Evolutionary conservation across 2,113 vertebrate species (phyloP).

Genomic region (Perca fluviatilis): DNA sequence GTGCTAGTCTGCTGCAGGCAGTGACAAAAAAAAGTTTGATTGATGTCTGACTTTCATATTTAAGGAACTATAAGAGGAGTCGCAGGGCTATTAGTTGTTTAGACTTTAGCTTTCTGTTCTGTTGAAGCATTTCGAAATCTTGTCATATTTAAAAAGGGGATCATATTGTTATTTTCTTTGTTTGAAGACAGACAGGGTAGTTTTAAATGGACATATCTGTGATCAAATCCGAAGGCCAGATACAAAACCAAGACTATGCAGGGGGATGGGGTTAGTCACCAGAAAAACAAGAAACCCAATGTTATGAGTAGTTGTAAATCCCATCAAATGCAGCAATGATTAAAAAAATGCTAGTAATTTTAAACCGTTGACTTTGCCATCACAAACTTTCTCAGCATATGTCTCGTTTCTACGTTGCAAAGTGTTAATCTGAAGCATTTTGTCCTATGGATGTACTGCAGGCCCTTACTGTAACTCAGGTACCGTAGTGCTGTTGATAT

Average conservation of each 20-base stretch:
- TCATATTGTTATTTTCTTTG: neutral
- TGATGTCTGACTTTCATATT: constrained; percentile 19
- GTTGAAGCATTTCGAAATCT: neutral
- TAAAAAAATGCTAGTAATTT: constrained; percentile 11
- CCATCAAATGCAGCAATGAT: constrained; percentile 3
- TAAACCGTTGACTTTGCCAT: constrained; percentile 41
- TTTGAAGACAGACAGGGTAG: neutral
- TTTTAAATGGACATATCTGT: neutral
- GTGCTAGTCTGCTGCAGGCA: constrained; percentile 12
- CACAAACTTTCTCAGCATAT: constrained; percentile 20
- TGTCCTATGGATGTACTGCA: constrained; percentile 14
- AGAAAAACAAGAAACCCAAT: constrained; percentile 3
- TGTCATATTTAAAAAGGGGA: neutral
- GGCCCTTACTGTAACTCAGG: constrained; percentile 22
- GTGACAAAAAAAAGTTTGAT: constrained; percentile 13
- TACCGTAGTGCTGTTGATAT: constrained; percentile 24
- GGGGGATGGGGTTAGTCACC: neutral
- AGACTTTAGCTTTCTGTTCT: constrained; percentile 9
- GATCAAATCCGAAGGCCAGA: neutral
- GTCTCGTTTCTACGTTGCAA: neutral
- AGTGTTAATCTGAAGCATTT: constrained; percentile 9
- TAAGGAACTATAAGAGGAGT: neutral
- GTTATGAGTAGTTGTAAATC: constrained; percentile 27
- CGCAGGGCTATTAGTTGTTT: constrained; percentile 15
- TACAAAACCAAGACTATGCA: neutral